These are phyloP conservation scores for Sinopyrophorus schimmeli DNA, from an alignment of 2,888 invertebrate genomes.

Conservation along the genomic window DNA sequence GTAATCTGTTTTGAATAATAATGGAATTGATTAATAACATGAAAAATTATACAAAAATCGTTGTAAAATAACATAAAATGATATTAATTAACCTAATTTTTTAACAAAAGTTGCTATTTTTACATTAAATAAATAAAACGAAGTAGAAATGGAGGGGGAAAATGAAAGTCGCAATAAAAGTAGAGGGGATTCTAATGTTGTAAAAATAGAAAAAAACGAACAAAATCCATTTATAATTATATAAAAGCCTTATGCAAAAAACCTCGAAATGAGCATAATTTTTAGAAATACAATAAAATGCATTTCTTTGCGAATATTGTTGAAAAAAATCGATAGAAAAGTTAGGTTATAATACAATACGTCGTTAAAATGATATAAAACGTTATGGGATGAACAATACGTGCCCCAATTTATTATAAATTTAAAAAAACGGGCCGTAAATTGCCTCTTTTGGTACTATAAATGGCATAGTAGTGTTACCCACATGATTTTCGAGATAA, in stretches of 20 bases:
- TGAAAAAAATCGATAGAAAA: slow-evolving; percentile 54
- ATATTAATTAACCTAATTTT: no score
- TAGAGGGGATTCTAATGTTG: slow-evolving; percentile 44
- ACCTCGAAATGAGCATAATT: no score
- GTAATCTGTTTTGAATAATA: no score
- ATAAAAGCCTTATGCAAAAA: no score
- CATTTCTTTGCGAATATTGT: no score
- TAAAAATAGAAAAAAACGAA: slow-evolving; percentile 48
- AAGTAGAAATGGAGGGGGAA: slow-evolving; percentile 38
- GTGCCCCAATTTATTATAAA: slow-evolving; percentile 23
- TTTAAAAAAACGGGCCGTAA: slow-evolving; percentile 39
- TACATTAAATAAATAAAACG: no score
- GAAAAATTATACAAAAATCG: no score
- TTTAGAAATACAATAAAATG: no score
- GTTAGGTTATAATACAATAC: slow-evolving; percentile 52
- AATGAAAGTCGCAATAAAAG: slow-evolving; percentile 40
- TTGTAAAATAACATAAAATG: no score
- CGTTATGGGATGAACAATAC: slow-evolving; percentile 12
- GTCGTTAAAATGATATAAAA: slow-evolving; percentile 18
- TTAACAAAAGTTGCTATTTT: no score
- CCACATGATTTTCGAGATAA: slow-evolving; percentile 54
- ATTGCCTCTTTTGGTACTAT: slow-evolving; percentile 35
- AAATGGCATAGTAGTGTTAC: slow-evolving; percentile 46
- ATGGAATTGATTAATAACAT: no score
- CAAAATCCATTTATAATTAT: no score